These are phyloP conservation scores for Thymelicus lineola DNA, from an alignment of 2,888 invertebrate genomes.

Conservation along the genomic window DNA sequence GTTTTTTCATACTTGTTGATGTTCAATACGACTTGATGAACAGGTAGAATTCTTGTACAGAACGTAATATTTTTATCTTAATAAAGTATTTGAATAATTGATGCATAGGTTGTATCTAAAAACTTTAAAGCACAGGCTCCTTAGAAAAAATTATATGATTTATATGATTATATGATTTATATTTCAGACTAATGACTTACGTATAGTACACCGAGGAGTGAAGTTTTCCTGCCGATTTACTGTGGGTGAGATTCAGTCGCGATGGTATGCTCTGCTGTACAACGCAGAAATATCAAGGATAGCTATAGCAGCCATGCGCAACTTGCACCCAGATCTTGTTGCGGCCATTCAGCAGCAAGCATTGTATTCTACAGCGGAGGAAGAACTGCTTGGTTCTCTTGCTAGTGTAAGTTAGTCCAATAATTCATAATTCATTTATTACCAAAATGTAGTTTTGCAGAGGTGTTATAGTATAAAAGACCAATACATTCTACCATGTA, in stretches of 20 bases:
- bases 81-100: no score
- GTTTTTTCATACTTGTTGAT: background rate
- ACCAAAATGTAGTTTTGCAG: no score
- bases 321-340: constrained; percentile 96
- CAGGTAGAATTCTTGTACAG: no score
- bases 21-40: no score
- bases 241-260: constrained; percentile 95
- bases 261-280: constrained; percentile 98
- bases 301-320: constrained; percentile 96
- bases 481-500: no score
- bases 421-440: no score
- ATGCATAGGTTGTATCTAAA: no score
- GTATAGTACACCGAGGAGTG: constrained; percentile 94
- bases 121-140: background rate
- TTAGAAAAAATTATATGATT: background rate
- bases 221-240: constrained; percentile 99
- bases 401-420: constrained; percentile 83
- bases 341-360: constrained; percentile 95
- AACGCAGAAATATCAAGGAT: constrained; percentile 97
- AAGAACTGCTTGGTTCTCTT: constrained; percentile 92
- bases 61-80: no score
- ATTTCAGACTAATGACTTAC: constrained; percentile 89
- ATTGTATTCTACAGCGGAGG: constrained; percentile 95
- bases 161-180: no score
- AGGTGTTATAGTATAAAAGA: no score